Evolutionary conservation across 1,140 invertebrate genomes (phyloP).

Genomic region (Cryptotermes secundus): DNA sequence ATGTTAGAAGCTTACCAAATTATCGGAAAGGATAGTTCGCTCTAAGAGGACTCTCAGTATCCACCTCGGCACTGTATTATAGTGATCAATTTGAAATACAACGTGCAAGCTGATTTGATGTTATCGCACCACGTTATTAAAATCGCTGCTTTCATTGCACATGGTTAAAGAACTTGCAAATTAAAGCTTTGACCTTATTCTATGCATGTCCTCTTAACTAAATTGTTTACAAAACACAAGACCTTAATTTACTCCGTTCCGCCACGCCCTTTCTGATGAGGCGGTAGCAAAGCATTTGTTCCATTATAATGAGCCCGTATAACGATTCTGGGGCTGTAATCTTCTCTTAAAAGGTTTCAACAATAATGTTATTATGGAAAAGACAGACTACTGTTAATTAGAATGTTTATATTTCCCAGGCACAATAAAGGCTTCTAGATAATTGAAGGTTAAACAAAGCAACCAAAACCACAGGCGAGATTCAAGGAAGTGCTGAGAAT

Average conservation of each 20-base stretch:
- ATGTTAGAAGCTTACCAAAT: no score
- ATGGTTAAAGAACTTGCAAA: background rate
- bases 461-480: background rate
- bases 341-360: background rate
- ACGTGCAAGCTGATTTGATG: background rate
- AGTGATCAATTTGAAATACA: background rate
- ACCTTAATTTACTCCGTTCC: background rate
- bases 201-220: background rate
- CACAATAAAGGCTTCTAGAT: background rate
- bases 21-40: no score
- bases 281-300: background rate
- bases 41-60: no score
- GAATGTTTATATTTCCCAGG: background rate
- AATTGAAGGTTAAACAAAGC: background rate
- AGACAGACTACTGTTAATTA: background rate
- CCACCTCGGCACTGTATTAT: no score
- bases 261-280: background rate
- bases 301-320: constrained; percentile 12
- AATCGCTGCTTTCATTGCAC: background rate
- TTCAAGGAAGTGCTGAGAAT: background rate
- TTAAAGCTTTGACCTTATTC: background rate
- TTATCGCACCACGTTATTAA: background rate
- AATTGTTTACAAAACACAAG: constrained; percentile 8
- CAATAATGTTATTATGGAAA: background rate
- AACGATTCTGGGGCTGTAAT: constrained; percentile 7